Evolutionary conservation across 2,888 invertebrate species (phyloP).

Genomic region (Hylaea fasciaria): DNA sequence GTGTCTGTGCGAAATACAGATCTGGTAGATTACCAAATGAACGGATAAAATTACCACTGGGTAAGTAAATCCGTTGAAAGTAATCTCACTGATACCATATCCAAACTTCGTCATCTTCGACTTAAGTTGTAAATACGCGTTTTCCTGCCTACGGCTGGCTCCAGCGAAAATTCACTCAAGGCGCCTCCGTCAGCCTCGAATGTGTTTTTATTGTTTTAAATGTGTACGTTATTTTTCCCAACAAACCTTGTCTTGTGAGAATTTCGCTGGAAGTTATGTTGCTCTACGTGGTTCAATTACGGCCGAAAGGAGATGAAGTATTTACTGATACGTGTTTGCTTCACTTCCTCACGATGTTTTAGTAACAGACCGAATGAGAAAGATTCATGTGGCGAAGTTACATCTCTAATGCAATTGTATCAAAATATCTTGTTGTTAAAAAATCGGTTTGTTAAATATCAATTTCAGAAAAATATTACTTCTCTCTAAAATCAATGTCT

Average conservation of each 20-base stretch:
- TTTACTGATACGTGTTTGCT: constrained; percentile 46
- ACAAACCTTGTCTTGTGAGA: constrained; percentile 59
- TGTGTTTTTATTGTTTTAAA: constrained; percentile 80
- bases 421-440: neutral
- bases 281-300: constrained; percentile 68
- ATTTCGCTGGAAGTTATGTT: constrained; percentile 66
- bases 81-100: constrained; percentile 44
- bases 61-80: neutral
- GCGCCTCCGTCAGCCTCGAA: constrained; percentile 66
- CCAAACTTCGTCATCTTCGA: constrained; percentile 42
- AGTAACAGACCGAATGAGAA: constrained; percentile 29
- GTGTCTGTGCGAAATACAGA: too few species aligned
- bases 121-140: constrained; percentile 51
- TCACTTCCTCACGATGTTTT: constrained; percentile 41
- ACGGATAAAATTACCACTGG: neutral
- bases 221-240: constrained; percentile 75
- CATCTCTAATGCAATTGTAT: neutral
- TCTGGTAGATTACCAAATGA: too few species aligned
- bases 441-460: too few species aligned
- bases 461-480: too few species aligned
- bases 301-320: constrained; percentile 51
- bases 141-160: constrained; percentile 47
- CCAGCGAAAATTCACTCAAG: constrained; percentile 74
- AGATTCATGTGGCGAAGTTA: neutral
- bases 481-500: too few species aligned